Base-by-base conservation (phyloP, 2,888 invertebrate species). In the Trichopria drosophilae region DNA sequence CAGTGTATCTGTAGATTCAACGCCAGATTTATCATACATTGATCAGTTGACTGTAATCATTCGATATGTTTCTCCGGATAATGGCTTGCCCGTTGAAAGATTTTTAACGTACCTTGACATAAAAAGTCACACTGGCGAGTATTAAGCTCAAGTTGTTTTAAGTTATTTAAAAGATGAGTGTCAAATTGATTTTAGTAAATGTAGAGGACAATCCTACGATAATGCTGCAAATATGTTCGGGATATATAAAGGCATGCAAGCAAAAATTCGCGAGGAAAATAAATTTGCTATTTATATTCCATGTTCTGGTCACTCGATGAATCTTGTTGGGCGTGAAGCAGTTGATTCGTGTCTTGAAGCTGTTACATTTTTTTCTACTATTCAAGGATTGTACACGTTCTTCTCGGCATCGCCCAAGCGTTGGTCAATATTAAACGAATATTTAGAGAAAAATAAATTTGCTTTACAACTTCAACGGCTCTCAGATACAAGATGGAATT, bases 1-100 rank as follows among this genome's bases (percentile, higher is more conserved):
- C n/a, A 51, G 54, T 43, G 9, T 59, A 7, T 49, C 53, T n/a
- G 54, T 63, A 2, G 60, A 63, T 35, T 63, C 61, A 6, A 64
- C 55, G 7, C 62, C 62, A 13, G 64, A 64, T 43, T 12, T 56
- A 3, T 46, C 56, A 9, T 44, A 53, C 28, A 36, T 49, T 34
- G 48, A 55, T 44, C 55, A 52, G 15, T 16, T 51, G 19, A 43
- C 39, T 4, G 22, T 48, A 34, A 42, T 49, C 6, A 13, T 55
- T 13, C 31, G 46, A 43, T 57, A 54, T 57, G 46, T 54, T 12
- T 54, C 49, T 12, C 48, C 51, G 1, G 28, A 13, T 20, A 31
- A 51, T 43, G 53, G 49, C 13, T 19, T n/a, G 12, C 53, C 48
- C 9, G 10, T 46, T 24, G 57, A 57, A 45, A 2, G 53, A 3